These are phyloP conservation scores for Athene noctua DNA, from an alignment of 2,113 vertebrate species.

Conservation along the genomic window DNA sequence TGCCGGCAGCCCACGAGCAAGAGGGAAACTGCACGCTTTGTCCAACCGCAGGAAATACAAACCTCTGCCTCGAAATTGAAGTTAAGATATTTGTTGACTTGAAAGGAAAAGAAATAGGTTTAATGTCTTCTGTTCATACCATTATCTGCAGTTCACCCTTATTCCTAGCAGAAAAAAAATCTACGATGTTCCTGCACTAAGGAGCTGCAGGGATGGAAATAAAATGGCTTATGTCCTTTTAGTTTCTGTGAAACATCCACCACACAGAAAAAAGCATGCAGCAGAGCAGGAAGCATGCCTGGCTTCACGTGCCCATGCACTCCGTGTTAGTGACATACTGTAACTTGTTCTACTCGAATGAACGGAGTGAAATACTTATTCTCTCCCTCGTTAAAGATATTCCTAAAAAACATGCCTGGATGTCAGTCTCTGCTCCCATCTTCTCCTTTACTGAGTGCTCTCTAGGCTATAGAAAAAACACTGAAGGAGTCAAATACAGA, in stretches of 20 bases:
- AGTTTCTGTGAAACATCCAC: background rate
- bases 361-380: background rate
- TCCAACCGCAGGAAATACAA: fast-evolving
- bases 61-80: background rate
- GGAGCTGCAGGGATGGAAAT: background rate
- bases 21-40: background rate
- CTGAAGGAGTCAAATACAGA: background rate
- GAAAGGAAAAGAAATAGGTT: background rate
- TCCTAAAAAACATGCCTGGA: background rate
- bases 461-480: background rate
- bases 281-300: background rate
- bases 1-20: background rate
- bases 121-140: background rate
- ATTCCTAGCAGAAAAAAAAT: background rate
- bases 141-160: background rate
- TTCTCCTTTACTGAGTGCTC: background rate
- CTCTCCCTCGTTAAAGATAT: background rate
- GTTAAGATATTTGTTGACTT: background rate
- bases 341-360: background rate
- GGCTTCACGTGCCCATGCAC: background rate
- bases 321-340: background rate
- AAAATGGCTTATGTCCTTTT: background rate
- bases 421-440: background rate
- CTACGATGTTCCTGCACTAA: background rate
- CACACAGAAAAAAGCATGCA: background rate